Evolutionary conservation across 2,113 vertebrate species (phyloP).

Genomic region (Oryctolagus cuniculus): DNA sequence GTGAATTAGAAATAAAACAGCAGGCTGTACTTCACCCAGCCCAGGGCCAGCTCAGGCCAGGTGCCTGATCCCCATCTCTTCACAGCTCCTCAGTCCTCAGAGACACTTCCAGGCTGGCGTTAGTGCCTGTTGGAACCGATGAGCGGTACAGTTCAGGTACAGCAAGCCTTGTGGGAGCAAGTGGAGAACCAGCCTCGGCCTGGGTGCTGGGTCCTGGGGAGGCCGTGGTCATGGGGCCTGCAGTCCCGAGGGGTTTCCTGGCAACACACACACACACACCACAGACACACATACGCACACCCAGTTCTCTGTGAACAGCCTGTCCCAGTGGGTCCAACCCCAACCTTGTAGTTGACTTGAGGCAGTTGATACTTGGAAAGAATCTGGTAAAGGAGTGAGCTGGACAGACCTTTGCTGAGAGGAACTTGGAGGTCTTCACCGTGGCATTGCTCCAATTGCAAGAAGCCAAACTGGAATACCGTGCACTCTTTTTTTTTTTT

Average conservation of each 20-base stretch:
- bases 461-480: neutral
- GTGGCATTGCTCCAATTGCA: neutral
- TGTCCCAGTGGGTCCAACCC: neutral
- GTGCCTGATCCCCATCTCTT: neutral
- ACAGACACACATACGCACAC: neutral
- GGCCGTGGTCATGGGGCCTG: neutral
- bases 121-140: neutral
- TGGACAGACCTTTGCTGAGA: neutral
- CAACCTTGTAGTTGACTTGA: neutral
- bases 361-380: neutral
- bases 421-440: neutral
- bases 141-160: neutral
- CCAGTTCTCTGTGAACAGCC: neutral
- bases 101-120: neutral
- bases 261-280: neutral
- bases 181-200: neutral
- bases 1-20: neutral
- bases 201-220: accelerated
- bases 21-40: neutral
- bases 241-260: neutral
- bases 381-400: neutral
- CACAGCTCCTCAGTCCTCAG: neutral
- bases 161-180: neutral
- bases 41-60: neutral
- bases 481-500: neutral